Percentiles rank a stretch among this genome's conserved stretches.
Conservation (phyloP, 2,888 invertebrate species). For the Cryptophagus acutangulus region DNA sequence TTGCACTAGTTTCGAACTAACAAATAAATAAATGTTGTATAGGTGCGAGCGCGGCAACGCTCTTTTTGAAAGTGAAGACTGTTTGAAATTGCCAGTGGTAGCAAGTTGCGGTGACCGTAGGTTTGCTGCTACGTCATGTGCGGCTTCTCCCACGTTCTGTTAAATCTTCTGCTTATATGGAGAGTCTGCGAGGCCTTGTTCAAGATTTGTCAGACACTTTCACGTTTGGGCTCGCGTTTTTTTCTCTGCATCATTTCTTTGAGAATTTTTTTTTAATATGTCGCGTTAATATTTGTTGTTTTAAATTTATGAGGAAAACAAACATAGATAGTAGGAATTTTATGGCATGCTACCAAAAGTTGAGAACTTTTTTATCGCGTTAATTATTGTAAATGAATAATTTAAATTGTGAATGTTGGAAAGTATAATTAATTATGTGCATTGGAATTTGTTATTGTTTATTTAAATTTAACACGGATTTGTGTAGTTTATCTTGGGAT, state of each 20-base stretch:
- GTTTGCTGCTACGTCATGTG: conserved; percentile 32
- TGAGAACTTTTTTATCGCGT: no score
- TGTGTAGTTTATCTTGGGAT: no score
- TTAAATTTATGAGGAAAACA: no score
- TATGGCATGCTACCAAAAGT: no score
- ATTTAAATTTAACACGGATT: no score
- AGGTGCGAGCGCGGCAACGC: conserved; percentile 25
- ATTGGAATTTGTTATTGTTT: no score
- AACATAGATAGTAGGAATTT: no score
- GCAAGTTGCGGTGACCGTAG: conserved; percentile 30
- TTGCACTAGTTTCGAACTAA: not conserved
- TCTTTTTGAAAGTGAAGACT: conserved; percentile 33
- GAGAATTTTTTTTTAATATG: not conserved
- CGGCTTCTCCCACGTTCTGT: conserved; percentile 36
- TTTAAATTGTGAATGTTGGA: no score
- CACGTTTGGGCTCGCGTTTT: conserved; percentile 13
- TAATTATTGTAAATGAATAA: no score
- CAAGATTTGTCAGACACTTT: conserved; percentile 38
- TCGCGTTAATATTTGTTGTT: not conserved
- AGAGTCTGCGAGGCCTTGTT: conserved; percentile 30
- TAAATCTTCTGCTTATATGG: conserved; percentile 43
- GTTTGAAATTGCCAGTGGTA: no score
- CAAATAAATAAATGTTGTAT: conserved; percentile 1
- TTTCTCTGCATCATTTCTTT: conserved; percentile 3
- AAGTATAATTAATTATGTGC: no score